These are phyloP conservation scores for Sebastes umbrosus DNA, from an alignment of 2,797 vertebrate genomes.

Conservation along the genomic window DNA sequence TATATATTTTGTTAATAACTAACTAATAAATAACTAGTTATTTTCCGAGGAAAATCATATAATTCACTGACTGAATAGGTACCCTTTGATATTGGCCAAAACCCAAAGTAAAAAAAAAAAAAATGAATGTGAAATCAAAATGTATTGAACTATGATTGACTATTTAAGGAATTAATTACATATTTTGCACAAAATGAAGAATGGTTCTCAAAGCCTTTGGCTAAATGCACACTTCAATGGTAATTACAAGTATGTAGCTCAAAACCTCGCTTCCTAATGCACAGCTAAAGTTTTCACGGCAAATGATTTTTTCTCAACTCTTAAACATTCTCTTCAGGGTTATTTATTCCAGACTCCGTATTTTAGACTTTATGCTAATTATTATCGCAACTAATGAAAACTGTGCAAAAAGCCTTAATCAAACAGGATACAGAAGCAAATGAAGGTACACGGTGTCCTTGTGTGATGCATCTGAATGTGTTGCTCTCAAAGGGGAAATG, in stretches of 20 bases:
- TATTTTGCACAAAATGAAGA: slow-evolving; percentile 44
- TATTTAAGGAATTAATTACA: slow-evolving; percentile 5
- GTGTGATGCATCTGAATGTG: not conserved
- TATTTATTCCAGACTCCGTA: slow-evolving; percentile 20
- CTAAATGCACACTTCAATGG: not conserved
- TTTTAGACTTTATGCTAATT: slow-evolving; percentile 16
- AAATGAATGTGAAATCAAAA: slow-evolving; percentile 43
- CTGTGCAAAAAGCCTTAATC: slow-evolving; percentile 40
- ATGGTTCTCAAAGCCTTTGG: slow-evolving; percentile 33
- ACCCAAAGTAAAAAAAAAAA: not conserved
- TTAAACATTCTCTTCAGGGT: slow-evolving; percentile 14
- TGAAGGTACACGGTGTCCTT: not conserved
- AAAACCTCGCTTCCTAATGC: not conserved
- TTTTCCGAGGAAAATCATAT: slow-evolving; percentile 9
- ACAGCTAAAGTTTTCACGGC: not conserved
- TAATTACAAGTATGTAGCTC: not conserved
- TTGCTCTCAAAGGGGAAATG: not conserved
- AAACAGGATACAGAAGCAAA: slow-evolving; percentile 2
- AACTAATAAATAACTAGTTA: slow-evolving; percentile 7
- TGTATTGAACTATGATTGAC: not conserved
- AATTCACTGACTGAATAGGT: slow-evolving; percentile 37
- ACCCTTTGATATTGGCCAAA: slow-evolving; percentile 37
- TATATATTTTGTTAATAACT: slow-evolving; percentile 15
- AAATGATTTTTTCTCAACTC: not conserved
- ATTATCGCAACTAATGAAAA: not conserved